Base-by-base conservation (phyloP, 2,113 vertebrate species). In the Synodontis membranacea region DNA sequence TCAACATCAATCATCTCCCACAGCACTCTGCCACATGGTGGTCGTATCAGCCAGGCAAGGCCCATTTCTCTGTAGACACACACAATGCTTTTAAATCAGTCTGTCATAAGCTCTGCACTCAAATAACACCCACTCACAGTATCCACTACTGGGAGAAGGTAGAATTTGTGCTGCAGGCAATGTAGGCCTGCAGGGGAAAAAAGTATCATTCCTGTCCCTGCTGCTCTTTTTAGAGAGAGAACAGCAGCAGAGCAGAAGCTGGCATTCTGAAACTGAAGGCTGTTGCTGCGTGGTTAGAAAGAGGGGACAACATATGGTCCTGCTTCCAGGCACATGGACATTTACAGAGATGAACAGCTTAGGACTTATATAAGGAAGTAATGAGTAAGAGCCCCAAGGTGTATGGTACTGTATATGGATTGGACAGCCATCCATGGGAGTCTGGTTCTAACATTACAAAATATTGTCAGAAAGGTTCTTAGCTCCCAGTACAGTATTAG, bases 301-400 rank as follows among this genome's bases (percentile, higher is more conserved):
- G 72, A 83, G 60, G 15, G 60, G 42, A 66, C 85, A 84, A 83
- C 88, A 88, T 86, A 89, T 89, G 89, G 86, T 86, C 60, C 75
- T 70, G 86, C 84, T 84, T 85, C 64, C n/a, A 88, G 86, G 60
- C 68, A 66, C 78, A 66, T 86, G 64, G 58, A 84, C 86, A 84
- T 70, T 76, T 84, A 86, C 81, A 50, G 39, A 72, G 81, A 82
- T 68, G 46, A 90, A 78, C 70, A 80, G 48, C 48, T 83, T 83
- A 25, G 37, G 76, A 79, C 88, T 89, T 89, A 90, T 44, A 62
- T 88, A 90, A 89, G 84, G 25, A 80, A 82, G 62, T 88, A 82
- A 82, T 68, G 48, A 81, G 81, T n/a, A 58, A 56, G 52, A 58
- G 70, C 78, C 60, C 52, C 44, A n/a, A 50, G 60, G 72, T 66